Base-by-base conservation (phyloP, 2,797 vertebrate species). In the Gadopsis marmoratus region DNA sequence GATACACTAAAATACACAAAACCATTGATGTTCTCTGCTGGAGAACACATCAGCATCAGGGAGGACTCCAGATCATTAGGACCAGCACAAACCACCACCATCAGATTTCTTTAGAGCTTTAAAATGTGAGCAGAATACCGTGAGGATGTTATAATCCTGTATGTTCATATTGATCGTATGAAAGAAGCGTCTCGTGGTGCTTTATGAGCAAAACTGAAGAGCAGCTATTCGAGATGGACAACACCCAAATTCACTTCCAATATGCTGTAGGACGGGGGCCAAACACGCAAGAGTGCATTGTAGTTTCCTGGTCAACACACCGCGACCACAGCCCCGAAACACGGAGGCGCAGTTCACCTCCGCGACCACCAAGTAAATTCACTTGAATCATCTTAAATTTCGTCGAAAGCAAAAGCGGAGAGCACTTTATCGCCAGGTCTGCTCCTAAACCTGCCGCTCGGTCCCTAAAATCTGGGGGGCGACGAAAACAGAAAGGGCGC, bases 151-250 rank as follows among this genome's bases (percentile, higher is more conserved):
- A 8, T 70, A 1, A 56, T 71, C 16, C 13, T 8, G 3, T 21
- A 19, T 8, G 23, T 41, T n/a, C 26, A 19, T n/a, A 16, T 0
- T 37, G 51, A 62, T 43, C 6, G 47, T 39, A 29, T 64, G 50
- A 66, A 17, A 23, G 0, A 71, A 23, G 51, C 14, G 50, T 62
- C 4, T 29, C 7, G 12, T 54, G 19, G 41, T 45, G 9, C 19
- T n/a, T n/a, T 11, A 54, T 0, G 29, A 76, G 58, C 26, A 67
- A 71, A 71, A 29, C 3, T 41, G 21, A 26, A 51, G 64, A 51
- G 11, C 39, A 76, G 60, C 51, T 33, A 19, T 43, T 81, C 58
- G 21, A 74, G 51, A 35, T 86, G 73, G 86, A 87, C 84, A 75
- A 81, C 88, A 89, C 79, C 78, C 84, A 86, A 5, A 67, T 65